Evolutionary conservation across 2,797 vertebrate genomes (phyloP).

Genomic region (Denticeps clupeoides): DNA sequence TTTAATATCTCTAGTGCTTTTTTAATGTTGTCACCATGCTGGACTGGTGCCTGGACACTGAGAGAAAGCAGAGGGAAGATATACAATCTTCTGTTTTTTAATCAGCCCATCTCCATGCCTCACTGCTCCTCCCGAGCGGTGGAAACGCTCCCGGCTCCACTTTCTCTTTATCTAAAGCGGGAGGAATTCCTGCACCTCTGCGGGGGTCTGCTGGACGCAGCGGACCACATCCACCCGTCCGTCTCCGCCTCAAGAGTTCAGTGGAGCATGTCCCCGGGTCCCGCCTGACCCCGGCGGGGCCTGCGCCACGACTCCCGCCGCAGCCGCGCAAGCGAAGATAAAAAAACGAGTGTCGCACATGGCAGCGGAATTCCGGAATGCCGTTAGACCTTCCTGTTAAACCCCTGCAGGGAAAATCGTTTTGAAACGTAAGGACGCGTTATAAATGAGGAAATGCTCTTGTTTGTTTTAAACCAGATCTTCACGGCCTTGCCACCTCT

Average conservation of each 20-base stretch:
- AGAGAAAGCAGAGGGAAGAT: no score
- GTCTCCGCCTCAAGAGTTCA: slow-evolving; percentile 28
- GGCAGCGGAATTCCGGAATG: no score
- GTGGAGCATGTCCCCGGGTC: slow-evolving; percentile 50
- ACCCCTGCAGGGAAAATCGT: no score
- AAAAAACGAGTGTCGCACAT: no score
- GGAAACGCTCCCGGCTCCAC: slow-evolving; percentile 2
- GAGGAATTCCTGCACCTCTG: slow-evolving; percentile 49
- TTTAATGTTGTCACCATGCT: no score
- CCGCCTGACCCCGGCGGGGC: background rate
- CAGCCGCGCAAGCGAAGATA: slow-evolving; percentile 25
- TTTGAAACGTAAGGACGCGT: no score
- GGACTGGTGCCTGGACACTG: no score
- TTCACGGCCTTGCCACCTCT: slow-evolving; percentile 94
- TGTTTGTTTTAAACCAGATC: slow-evolving; percentile 57
- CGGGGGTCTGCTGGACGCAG: slow-evolving; percentile 52
- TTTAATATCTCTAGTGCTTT: no score
- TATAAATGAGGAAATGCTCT: no score
- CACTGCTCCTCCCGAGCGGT: background rate
- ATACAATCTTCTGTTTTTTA: no score
- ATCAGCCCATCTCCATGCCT: no score
- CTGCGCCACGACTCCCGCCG: slow-evolving; percentile 24
- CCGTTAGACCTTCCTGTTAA: no score
- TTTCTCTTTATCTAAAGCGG: slow-evolving; percentile 40
- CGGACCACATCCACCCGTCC: slow-evolving; percentile 43